A percentile compares a stretch with the other conserved stretches of the same genome.
These are phyloP conservation scores for Tridacna crocea DNA, from an alignment of 2,888 invertebrate genomes.

Conservation along the genomic window DNA sequence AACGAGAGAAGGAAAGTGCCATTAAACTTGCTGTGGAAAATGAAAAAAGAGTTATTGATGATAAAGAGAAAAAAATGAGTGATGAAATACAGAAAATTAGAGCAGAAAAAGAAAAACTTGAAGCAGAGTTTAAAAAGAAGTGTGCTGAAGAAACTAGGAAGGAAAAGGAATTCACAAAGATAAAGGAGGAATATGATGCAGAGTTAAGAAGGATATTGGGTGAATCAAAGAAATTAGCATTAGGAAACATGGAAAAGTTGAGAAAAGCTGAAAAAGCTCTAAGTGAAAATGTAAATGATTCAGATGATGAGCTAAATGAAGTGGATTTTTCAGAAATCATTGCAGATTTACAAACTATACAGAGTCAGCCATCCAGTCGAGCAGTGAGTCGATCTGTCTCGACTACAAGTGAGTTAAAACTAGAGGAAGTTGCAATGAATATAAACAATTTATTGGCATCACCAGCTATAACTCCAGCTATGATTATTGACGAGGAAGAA, in stretches of 20 bases:
- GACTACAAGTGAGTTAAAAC: constrained; percentile 61
- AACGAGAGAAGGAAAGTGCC: constrained; percentile 72
- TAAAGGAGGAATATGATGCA: constrained; percentile 73
- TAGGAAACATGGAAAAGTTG: constrained; percentile 76
- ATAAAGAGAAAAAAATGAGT: constrained; percentile 64
- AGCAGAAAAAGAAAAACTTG: constrained; percentile 64
- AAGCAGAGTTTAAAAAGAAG: constrained; percentile 66
- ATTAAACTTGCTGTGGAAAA: constrained; percentile 71
- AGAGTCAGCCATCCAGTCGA: constrained; percentile 63
- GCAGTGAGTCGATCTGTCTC: constrained; percentile 67
- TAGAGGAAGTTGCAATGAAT: constrained; percentile 63
- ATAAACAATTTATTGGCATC: constrained; percentile 68
- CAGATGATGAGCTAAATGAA: constrained; percentile 70
- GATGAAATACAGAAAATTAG: constrained; percentile 69
- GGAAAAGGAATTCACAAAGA: constrained; percentile 69
- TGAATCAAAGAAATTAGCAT: constrained; percentile 76
- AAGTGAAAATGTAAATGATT: constrained; percentile 66
- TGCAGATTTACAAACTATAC: constrained; percentile 52
- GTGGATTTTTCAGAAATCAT: constrained; percentile 60
- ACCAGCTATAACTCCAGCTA: constrained; percentile 64
- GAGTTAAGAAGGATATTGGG: constrained; percentile 74
- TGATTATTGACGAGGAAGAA: constrained; percentile 25
- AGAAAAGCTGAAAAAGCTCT: constrained; percentile 76
- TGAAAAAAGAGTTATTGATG: constrained; percentile 68
- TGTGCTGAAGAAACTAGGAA: constrained; percentile 70